Evolutionary conservation across 2,113 vertebrate species (phyloP).

Genomic region (Muntiacus muntjak): DNA sequence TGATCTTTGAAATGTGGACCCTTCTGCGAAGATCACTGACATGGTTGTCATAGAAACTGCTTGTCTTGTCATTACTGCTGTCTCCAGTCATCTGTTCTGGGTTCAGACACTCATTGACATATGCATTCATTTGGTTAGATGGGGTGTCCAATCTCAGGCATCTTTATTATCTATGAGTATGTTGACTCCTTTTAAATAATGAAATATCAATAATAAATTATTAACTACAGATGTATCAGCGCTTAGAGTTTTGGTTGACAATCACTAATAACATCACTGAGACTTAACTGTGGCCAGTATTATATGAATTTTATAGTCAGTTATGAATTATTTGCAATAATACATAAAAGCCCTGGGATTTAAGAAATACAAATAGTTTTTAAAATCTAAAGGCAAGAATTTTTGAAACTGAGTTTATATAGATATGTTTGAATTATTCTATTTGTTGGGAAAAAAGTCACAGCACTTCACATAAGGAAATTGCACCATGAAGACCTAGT

Average conservation of each 20-base stretch:
- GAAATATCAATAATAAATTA: constrained; percentile 22
- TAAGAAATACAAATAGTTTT: constrained; percentile 4
- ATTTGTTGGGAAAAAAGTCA: not conserved
- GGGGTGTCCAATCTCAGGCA: not conserved
- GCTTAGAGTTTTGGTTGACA: not conserved
- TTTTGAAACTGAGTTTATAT: not conserved
- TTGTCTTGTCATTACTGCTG: constrained; percentile 10
- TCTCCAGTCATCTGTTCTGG: constrained; percentile 28
- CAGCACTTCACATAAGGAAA: not conserved
- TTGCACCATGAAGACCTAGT: not conserved
- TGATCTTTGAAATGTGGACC: constrained; percentile 36
- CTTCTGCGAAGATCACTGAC: constrained; percentile 20
- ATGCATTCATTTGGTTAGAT: constrained; percentile 25
- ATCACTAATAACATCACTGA: not conserved
- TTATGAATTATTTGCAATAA: not conserved
- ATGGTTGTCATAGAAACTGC: constrained; percentile 54
- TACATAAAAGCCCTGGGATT: not conserved
- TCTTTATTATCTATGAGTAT: not conserved
- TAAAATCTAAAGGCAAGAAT: not conserved
- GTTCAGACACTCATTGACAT: constrained; percentile 35
- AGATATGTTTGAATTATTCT: not conserved
- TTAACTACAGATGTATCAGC: not conserved
- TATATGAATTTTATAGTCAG: not conserved
- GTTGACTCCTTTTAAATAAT: constrained; percentile 33
- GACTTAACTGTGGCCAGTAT: not conserved